A percentile compares a stretch with the other conserved stretches of the same genome.
phyloP scores from a whole-genome alignment of 2,888 invertebrate species.

The Argyra leucocephala region DNA sequence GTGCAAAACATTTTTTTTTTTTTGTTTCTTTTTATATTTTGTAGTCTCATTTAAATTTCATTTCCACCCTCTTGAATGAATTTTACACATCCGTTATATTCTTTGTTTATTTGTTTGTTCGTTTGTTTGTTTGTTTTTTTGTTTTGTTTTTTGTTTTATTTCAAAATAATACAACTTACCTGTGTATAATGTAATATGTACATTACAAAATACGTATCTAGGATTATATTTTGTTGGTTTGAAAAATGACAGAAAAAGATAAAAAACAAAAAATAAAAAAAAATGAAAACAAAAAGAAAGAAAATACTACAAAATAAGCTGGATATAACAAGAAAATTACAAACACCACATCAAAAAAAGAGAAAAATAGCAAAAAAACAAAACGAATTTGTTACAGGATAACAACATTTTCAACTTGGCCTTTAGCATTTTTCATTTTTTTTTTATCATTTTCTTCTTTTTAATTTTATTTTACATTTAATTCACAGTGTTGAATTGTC shows the following conservation, averaged over 20 bases:
- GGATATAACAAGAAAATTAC: too few species aligned
- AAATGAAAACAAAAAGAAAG: not conserved
- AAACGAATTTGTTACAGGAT: not conserved
- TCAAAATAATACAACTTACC: not conserved
- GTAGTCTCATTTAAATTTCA: not conserved
- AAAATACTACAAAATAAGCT: too few species aligned
- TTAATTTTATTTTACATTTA: not conserved
- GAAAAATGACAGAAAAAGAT: too few species aligned
- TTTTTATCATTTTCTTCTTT: not conserved
- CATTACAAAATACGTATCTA: not conserved
- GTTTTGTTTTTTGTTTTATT: not conserved
- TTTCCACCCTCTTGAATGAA: not conserved
- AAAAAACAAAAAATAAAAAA: not conserved
- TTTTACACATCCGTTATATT: not conserved
- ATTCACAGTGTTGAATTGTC: not conserved
- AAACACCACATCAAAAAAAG: too few species aligned
- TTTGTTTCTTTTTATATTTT: too few species aligned
- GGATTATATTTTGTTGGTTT: not conserved
- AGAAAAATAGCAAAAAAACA: not conserved
- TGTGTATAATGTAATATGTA: not conserved
- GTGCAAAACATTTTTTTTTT: too few species aligned
- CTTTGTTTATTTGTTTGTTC: not conserved
- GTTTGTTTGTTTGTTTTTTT: not conserved
- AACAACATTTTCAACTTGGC: slow-evolving; percentile 8
- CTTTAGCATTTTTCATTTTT: not conserved